A percentile compares a stretch with the other conserved stretches of the same genome.
Evolutionary conservation across 2,888 invertebrate genomes (phyloP).

Genomic region (Sminthurides aquaticus): DNA sequence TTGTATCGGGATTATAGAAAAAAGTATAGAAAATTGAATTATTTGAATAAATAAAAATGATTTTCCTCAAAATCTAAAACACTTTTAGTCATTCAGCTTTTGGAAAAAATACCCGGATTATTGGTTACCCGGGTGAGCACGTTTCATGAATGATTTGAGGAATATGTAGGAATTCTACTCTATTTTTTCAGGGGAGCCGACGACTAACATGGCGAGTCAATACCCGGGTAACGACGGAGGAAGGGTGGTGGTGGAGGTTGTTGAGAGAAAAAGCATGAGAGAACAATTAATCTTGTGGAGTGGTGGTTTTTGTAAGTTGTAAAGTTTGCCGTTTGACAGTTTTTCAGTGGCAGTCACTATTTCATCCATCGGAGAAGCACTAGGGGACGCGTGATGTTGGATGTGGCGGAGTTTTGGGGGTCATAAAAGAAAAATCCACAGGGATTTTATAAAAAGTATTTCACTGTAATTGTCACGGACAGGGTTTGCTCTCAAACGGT

Average conservation of each 20-base stretch:
- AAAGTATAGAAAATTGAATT: too few species aligned
- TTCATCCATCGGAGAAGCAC: neutral
- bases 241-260: neutral
- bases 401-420: neutral
- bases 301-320: neutral
- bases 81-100: too few species aligned
- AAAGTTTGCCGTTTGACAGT: neutral
- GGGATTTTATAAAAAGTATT: neutral
- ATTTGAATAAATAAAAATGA: too few species aligned
- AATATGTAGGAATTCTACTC: too few species aligned
- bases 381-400: neutral
- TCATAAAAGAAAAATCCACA: neutral
- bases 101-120: too few species aligned
- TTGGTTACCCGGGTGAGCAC: too few species aligned
- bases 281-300: neutral
- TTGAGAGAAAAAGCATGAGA: neutral
- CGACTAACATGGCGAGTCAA: too few species aligned
- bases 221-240: neutral
- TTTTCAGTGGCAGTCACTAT: neutral
- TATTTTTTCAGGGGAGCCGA: too few species aligned
- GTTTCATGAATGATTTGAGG: too few species aligned
- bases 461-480: neutral
- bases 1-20: too few species aligned
- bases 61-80: too few species aligned
- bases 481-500: conserved; percentile 35